phyloP scores from a whole-genome alignment of 2,888 invertebrate species.

The Steinernema hermaphroditum region DNA sequence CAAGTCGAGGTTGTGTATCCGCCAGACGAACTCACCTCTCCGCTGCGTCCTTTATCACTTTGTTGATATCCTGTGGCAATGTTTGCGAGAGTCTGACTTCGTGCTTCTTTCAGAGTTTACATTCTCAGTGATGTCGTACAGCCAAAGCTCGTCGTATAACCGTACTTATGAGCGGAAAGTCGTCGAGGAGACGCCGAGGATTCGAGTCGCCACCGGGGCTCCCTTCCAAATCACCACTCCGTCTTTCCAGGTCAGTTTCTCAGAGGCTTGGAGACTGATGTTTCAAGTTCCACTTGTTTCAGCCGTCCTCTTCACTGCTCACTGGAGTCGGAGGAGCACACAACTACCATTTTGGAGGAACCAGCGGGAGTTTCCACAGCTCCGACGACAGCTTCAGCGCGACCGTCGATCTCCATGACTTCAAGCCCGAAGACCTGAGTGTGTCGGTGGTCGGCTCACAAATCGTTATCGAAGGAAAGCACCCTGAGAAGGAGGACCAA shows the following conservation, averaged over 20 bases:
- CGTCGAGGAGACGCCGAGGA: constrained; percentile 42
- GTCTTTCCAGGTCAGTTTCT: constrained; percentile 18
- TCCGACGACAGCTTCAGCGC: constrained; percentile 58
- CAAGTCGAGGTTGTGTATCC: constrained; percentile 7
- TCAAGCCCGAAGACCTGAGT: constrained; percentile 60
- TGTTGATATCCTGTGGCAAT: constrained; percentile 1
- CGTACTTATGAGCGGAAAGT: constrained; percentile 64
- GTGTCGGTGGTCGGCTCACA: constrained; percentile 58
- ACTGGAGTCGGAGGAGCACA: constrained; percentile 37
- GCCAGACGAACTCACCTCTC: constrained; percentile 8
- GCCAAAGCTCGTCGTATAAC: constrained; percentile 60
- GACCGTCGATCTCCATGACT: constrained; percentile 57
- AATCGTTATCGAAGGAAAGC: constrained; percentile 59
- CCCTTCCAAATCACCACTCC: constrained; percentile 43
- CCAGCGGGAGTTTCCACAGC: constrained; percentile 49
- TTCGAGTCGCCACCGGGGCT: constrained; percentile 30
- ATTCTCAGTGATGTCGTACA: constrained; percentile 60
- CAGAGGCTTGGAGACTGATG: no score
- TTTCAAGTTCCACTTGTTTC: neutral
- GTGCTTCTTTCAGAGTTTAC: constrained; percentile 10
- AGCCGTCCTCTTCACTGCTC: neutral
- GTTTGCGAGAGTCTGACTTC: neutral
- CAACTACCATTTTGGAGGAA: constrained; percentile 53
- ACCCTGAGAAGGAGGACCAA: constrained; percentile 58
- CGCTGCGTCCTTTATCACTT: neutral